Conservation (phyloP, 2,888 invertebrate genomes). For the Protonemura montana region DNA sequence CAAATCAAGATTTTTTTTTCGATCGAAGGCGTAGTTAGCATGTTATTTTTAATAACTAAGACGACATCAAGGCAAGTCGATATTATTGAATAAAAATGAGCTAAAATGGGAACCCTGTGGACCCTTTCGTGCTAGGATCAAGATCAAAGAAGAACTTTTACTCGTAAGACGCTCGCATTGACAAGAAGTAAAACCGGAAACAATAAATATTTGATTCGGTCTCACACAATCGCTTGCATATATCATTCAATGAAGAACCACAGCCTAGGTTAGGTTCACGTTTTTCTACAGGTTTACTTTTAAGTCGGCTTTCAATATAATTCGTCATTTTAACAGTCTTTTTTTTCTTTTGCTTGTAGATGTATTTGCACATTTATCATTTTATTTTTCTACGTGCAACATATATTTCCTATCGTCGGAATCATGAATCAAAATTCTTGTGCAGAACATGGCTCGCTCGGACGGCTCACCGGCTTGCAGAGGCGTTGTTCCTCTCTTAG, state of each 20-base stretch:
- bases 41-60: no score
- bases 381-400: slow-evolving; percentile 43
- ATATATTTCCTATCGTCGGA: slow-evolving; percentile 47
- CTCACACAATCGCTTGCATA: neutral
- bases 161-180: neutral
- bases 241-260: slow-evolving; percentile 16
- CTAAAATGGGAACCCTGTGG: neutral
- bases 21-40: neutral
- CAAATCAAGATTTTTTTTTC: neutral
- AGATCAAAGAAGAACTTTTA: neutral
- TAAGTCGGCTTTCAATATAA: slow-evolving; percentile 32
- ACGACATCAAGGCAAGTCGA: neutral
- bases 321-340: slow-evolving; percentile 32
- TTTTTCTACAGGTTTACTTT: neutral
- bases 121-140: neutral
- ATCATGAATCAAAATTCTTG: slow-evolving; percentile 39
- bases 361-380: slow-evolving; percentile 46
- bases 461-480: slow-evolving; percentile 16
- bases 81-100: neutral
- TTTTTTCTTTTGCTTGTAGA: slow-evolving; percentile 21
- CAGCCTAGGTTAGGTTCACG: neutral
- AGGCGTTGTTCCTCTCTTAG: slow-evolving; percentile 21
- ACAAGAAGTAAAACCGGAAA: slow-evolving; percentile 16
- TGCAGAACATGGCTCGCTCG: slow-evolving; percentile 26
- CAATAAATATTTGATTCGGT: slow-evolving; percentile 24